Evolutionary conservation across 2,888 invertebrate genomes (phyloP), one percentile per base, ranked within the genome.

Genomic region (Stenoptilia bipunctidactyla): DNA sequence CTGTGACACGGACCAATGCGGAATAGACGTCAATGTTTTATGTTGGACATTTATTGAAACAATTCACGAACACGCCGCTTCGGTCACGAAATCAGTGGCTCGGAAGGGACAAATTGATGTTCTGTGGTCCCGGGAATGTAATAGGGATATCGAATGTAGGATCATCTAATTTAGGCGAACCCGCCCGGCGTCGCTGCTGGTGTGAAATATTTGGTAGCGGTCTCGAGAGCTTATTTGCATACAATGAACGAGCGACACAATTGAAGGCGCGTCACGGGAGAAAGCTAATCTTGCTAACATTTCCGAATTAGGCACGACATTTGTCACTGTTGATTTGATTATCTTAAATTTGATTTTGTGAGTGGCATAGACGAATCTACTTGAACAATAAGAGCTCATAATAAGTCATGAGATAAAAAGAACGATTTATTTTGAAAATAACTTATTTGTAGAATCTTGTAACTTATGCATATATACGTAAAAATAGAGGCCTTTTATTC

Each of bases 191-290:
- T 8, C 20, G 20, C 4, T 20, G 20, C 51, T 51, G 51, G 58
- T 57, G 66, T 76, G 66, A 75, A 70, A 73, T 72, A 60, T 70
- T 74, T 69, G 73, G 76, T 75, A 76, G 76, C 71, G 49, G 57
- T 65, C 20, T 62, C 57, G 62, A 58, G 63, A 60, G 57, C 49
- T 62, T 55, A 79, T 79, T 79, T 69, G 70, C 79, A 79, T 77
- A 79, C 79, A 79, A 79, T 77, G 74, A 65, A 60, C 45, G 14
- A n/a, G 13, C 38, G 36, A 43, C 50, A 62, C 66, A 65, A 65
- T 61, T 56, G 66, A 69, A 71, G 75, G 75, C 63, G 67, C 69
- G 68, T 53, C 58, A 40, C 53, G 56, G 52, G 51, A 52, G 63
- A 63, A 63, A 65, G 61, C 55, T 58, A 59, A 20, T 3, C 67